Evolutionary conservation across 2,113 vertebrate genomes (phyloP).

Genomic region (Clarias macrocephalus): DNA sequence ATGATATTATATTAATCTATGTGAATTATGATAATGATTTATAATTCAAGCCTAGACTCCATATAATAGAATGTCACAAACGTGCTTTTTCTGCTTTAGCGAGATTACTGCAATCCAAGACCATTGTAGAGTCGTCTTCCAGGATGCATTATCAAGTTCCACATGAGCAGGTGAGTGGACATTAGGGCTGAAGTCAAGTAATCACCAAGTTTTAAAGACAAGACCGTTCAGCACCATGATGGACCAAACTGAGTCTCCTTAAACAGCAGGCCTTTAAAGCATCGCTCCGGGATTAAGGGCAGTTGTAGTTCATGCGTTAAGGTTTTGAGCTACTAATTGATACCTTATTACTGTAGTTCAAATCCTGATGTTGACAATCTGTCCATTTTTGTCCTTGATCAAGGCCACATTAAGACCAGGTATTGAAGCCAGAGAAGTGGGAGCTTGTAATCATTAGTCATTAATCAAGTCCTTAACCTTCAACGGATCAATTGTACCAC

Average conservation of each 20-base stretch:
- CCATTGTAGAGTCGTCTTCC: conserved; percentile 80
- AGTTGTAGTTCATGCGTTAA: neutral
- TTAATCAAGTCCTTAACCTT: neutral
- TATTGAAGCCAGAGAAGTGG: neutral
- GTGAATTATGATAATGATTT: neutral
- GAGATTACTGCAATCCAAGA: conserved; percentile 77
- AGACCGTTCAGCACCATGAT: neutral
- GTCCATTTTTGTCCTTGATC: neutral
- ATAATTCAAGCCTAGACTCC: neutral
- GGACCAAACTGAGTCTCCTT: neutral
- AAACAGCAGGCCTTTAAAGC: neutral
- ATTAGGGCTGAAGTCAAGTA: neutral
- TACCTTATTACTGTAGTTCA: neutral
- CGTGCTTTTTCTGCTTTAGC: conserved; percentile 66
- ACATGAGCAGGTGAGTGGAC: conserved; percentile 80
- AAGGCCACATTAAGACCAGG: neutral
- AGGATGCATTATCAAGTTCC: conserved; percentile 85
- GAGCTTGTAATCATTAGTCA: neutral
- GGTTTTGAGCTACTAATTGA: neutral
- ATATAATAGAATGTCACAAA: neutral
- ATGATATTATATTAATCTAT: neutral
- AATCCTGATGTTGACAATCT: neutral
- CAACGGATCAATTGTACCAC: neutral
- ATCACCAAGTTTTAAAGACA: neutral
- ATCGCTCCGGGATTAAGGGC: neutral